phyloP scores from a whole-genome alignment of 2,888 invertebrate genomes.

The Furcula furcula region DNA sequence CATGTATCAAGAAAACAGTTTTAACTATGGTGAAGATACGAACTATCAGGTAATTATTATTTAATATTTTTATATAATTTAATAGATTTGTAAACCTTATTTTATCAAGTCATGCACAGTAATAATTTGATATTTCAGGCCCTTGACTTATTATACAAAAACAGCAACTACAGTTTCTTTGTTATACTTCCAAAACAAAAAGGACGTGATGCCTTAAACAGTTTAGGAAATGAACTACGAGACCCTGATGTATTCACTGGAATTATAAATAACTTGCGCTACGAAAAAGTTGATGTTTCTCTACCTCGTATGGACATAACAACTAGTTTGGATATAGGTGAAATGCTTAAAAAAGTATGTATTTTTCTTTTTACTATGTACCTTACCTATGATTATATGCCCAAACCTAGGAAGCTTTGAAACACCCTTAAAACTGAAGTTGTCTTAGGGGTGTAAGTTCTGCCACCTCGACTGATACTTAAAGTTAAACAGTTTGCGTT shows the following conservation, averaged over 20 bases:
- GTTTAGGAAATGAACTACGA: constrained; percentile 18
- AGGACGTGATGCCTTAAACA: constrained; percentile 15
- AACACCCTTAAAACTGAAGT: no score
- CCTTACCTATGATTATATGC: no score
- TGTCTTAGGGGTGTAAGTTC: no score
- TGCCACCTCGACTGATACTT: no score
- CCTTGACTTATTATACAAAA: constrained; percentile 37
- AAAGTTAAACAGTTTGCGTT: no score
- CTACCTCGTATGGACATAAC: constrained; percentile 34
- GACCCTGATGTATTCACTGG: constrained; percentile 16
- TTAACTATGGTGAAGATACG: constrained; percentile 23
- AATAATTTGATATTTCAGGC: no score
- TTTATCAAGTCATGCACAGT: no score
- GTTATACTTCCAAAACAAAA: constrained; percentile 31
- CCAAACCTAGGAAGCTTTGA: no score
- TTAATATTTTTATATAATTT: neutral
- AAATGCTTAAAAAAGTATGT: constrained; percentile 37
- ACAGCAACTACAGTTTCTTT: constrained; percentile 29
- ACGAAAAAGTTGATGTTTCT: constrained; percentile 20
- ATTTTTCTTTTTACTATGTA: no score
- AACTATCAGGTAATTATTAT: constrained; percentile 22
- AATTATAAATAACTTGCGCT: constrained; percentile 9
- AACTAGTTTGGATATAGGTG: constrained; percentile 26
- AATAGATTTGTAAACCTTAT: no score
- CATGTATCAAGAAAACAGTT: constrained; percentile 33